Conservation (phyloP, 2,113 vertebrate species). For the Cyanistes caeruleus region DNA sequence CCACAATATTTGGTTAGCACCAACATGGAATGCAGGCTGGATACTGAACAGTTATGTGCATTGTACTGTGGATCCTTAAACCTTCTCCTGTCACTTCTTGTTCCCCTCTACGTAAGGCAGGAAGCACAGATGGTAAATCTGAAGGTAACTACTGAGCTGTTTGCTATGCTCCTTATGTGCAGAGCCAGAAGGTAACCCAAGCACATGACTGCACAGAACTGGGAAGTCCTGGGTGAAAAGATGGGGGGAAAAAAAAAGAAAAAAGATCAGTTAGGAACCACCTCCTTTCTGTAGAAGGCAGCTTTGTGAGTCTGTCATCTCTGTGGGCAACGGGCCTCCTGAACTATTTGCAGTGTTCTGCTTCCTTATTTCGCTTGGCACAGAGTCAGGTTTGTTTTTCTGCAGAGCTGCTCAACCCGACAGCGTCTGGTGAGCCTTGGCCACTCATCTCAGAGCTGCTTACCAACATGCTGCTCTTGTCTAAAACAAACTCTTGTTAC, state of each 20-base stretch:
- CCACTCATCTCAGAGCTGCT: not conserved
- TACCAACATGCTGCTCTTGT: not conserved
- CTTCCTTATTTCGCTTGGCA: conserved; percentile 67
- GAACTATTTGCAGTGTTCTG: conserved; percentile 17
- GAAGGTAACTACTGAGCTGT: not conserved
- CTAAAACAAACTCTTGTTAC: not conserved
- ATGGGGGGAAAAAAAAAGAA: fast-evolving
- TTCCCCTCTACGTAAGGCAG: not conserved
- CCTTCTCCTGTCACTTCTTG: not conserved
- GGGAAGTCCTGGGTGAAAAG: not conserved
- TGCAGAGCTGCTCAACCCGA: conserved; percentile 22
- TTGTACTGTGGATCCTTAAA: not conserved
- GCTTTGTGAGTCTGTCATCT: conserved; percentile 7
- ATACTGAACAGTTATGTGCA: not conserved
- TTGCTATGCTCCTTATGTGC: not conserved
- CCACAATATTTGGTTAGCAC: not conserved
- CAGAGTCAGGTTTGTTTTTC: conserved; percentile 52
- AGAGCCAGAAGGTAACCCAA: not conserved
- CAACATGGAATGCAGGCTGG: not conserved
- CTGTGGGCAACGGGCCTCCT: not conserved
- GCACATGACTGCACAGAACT: fast-evolving
- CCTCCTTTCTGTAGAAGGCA: not conserved
- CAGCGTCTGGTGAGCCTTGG: conserved; percentile 1
- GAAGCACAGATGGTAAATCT: not conserved
- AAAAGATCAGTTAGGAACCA: not conserved